Evolutionary conservation across 2,797 vertebrate species (phyloP).

Genomic region (Knipowitschia caucasica): DNA sequence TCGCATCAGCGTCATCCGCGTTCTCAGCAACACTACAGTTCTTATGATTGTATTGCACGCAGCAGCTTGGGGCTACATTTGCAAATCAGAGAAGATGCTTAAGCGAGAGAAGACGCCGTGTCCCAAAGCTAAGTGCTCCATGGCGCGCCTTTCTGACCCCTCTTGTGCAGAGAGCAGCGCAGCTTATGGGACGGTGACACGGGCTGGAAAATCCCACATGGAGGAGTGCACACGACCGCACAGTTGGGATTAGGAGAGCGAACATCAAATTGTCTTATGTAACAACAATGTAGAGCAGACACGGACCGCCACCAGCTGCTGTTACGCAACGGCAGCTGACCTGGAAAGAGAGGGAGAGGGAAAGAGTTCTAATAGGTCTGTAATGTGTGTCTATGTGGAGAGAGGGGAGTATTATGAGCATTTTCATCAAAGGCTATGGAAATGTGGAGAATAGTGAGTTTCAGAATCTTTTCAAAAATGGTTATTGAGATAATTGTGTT

Average conservation of each 20-base stretch:
- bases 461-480: no score
- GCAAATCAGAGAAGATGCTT: neutral
- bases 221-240: constrained; percentile 44
- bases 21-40: neutral
- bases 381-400: no score
- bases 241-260: constrained; percentile 68
- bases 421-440: no score
- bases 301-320: constrained; percentile 57
- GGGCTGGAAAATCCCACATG: constrained; percentile 64
- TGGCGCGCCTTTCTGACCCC: constrained; percentile 13
- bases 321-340: constrained; percentile 68
- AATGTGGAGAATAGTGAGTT: no score
- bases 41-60: neutral
- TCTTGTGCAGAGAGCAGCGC: constrained; percentile 3
- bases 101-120: constrained; percentile 1
- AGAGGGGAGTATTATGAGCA: no score
- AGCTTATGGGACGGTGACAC: constrained; percentile 26
- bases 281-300: constrained; percentile 66
- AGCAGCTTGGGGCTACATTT: neutral
- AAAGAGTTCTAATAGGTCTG: no score
- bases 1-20: neutral
- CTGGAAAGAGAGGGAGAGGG: constrained; percentile 39
- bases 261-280: constrained; percentile 78
- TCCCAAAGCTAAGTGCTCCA: constrained; percentile 3
- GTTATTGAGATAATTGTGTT: no score